A percentile compares a stretch with the other conserved stretches of the same genome.
Evolutionary conservation across 1,140 invertebrate species (phyloP).

Genomic region (Battus philenor): DNA sequence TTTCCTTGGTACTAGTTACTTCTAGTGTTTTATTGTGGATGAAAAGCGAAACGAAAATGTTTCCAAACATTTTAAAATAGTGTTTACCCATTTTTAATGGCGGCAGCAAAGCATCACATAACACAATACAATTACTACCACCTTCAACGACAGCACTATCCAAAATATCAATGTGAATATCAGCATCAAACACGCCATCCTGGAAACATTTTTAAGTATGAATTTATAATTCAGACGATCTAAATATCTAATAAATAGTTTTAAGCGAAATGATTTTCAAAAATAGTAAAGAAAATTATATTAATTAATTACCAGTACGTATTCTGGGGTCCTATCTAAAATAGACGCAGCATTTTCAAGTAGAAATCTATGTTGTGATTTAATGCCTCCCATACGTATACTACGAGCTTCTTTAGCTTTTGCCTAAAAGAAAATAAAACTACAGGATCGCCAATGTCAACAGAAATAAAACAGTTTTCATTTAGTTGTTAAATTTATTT

Average conservation of each 20-base stretch:
- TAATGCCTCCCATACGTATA: conserved; percentile 68
- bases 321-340: conserved; percentile 74
- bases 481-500: conserved; percentile 34
- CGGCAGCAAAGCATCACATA: conserved; percentile 59
- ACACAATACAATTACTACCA: conserved; percentile 53
- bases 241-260: background rate
- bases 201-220: conserved; percentile 33
- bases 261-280: background rate
- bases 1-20: too few species aligned
- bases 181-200: conserved; percentile 80
- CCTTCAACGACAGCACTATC: conserved; percentile 71
- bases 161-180: conserved; percentile 77
- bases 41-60: too few species aligned
- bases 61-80: background rate
- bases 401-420: conserved; percentile 75
- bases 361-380: conserved; percentile 78
- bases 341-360: conserved; percentile 79
- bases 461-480: conserved; percentile 22
- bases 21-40: too few species aligned
- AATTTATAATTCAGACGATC: background rate
- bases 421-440: conserved; percentile 43
- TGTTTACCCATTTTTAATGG: conserved; percentile 63
- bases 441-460: background rate
- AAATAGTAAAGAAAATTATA: conserved; percentile 4
- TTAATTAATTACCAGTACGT: conserved; percentile 73